Evolutionary conservation across 2,797 vertebrate species (phyloP), one percentile per base, ranked within the genome.

Genomic region (Pitangus sulphuratus): DNA sequence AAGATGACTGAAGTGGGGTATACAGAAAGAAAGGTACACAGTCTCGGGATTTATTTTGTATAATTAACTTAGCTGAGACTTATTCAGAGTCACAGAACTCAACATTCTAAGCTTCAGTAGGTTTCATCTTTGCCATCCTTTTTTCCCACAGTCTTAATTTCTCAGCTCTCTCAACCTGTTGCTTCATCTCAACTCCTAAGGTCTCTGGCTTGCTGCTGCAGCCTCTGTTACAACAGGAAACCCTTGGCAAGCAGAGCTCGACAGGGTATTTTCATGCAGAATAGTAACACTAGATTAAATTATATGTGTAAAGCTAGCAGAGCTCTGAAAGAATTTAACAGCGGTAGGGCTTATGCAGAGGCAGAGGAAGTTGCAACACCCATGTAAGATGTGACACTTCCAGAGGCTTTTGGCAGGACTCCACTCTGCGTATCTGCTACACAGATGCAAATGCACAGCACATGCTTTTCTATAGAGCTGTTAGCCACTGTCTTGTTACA

Each of bases 391-490:
- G 82, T 91, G 94, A 96, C 92, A 89, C 71, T 94, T 95, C 72
- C 92, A 96, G 91, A 91, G 96, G 76, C 90, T 96, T 96, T 95
- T 96, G 96, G 93, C 94, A 94, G 89, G 82, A 75, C 84, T 87
- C 75, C 0, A 7, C 42, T 95, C 62, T 4, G 75, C 4, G 1
- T 91, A 62, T 93, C 92, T 96, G 93, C 65, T 77, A 6, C 84
- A 58, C 84, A 93, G 91, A 92, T 65, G 91, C 79, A 83, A 96
- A 91, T 8, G 69, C 54, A 20, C 61, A 81, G 87, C 93, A 92
- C 92, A 64, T 78, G 89, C 78, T 92, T 71, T 71, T 72, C 82
- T 18, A 35, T 4, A 19, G 87, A 95, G 60, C 87, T 93, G 87
- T 69, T 91, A 84, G 85, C 91, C 89, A 51, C 94, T 39, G 93